Percentiles rank a stretch among this genome's conserved stretches.
Evolutionary conservation across 2,888 invertebrate genomes (phyloP).

Genomic region (Drosophila monieri): DNA sequence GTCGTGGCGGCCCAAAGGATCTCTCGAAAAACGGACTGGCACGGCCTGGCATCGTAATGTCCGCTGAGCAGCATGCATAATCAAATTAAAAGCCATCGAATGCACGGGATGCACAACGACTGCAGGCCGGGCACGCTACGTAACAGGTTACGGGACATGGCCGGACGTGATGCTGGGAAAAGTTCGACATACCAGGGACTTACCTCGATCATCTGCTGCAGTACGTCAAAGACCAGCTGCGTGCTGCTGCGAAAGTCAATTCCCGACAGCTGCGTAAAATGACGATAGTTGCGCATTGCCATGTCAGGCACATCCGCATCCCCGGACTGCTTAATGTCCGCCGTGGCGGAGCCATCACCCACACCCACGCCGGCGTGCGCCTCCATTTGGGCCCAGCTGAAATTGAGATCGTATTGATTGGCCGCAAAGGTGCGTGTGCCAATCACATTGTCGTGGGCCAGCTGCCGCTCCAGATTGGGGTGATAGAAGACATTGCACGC

Average conservation of each 20-base stretch:
- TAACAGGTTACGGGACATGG: neutral
- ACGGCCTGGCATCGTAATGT: constrained; percentile 27
- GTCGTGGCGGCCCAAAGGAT: constrained; percentile 33
- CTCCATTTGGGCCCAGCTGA: constrained; percentile 84
- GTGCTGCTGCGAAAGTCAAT: constrained; percentile 96
- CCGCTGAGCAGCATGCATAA: constrained; percentile 37
- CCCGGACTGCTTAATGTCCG: constrained; percentile 37
- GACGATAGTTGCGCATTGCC: constrained; percentile 80
- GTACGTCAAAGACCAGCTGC: constrained; percentile 95
- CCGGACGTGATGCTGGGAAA: constrained; percentile 37
- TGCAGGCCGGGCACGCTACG: constrained; percentile 28
- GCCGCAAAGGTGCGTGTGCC: constrained; percentile 82
- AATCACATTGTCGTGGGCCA: constrained; percentile 80
- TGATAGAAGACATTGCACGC: constrained; percentile 85
- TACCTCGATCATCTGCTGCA: constrained; percentile 88
- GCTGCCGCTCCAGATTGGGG: constrained; percentile 86
- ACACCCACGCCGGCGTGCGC: constrained; percentile 29
- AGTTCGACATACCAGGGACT: constrained; percentile 57
- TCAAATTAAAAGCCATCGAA: constrained; percentile 50
- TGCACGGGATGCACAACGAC: constrained; percentile 12
- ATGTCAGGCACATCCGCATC: constrained; percentile 66
- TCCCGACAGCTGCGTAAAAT: constrained; percentile 85
- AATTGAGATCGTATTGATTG: constrained; percentile 84
- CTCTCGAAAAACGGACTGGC: constrained; percentile 39
- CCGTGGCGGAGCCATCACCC: constrained; percentile 4